These are phyloP conservation scores for Maconellicoccus hirsutus DNA, from an alignment of 1,140 invertebrate species.

Conservation along the genomic window DNA sequence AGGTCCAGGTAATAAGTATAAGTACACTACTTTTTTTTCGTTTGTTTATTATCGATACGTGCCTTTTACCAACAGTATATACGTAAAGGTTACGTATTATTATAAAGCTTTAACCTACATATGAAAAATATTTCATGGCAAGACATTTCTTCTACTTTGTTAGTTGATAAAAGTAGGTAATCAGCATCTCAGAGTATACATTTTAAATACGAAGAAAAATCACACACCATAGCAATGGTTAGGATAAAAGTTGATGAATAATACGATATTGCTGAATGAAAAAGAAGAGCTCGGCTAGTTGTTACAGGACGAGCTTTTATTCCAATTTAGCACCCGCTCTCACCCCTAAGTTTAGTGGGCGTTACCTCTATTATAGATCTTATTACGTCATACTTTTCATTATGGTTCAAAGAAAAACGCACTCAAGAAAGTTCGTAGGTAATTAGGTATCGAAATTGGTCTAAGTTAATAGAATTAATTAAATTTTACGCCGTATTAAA, in stretches of 20 bases:
- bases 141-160: no score
- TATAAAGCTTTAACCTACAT: no score
- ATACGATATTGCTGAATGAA: neutral
- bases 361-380: conserved; percentile 9
- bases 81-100: no score
- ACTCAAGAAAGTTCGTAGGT: neutral
- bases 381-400: conserved; percentile 1
- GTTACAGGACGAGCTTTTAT: neutral
- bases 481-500: neutral
- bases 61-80: no score
- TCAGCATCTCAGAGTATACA: neutral
- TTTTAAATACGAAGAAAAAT: neutral
- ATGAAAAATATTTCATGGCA: no score
- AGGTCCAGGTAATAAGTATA: no score
- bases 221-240: neutral
- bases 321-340: neutral
- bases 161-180: no score
- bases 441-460: neutral
- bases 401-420: neutral
- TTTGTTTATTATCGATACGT: no score
- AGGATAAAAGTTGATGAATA: neutral
- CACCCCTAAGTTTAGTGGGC: neutral
- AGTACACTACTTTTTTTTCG: no score
- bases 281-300: neutral
- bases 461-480: neutral